Percentiles rank a stretch among this genome's conserved stretches.
Conservation (phyloP, 2,888 invertebrate genomes). For the Diloba caeruleocephala region DNA sequence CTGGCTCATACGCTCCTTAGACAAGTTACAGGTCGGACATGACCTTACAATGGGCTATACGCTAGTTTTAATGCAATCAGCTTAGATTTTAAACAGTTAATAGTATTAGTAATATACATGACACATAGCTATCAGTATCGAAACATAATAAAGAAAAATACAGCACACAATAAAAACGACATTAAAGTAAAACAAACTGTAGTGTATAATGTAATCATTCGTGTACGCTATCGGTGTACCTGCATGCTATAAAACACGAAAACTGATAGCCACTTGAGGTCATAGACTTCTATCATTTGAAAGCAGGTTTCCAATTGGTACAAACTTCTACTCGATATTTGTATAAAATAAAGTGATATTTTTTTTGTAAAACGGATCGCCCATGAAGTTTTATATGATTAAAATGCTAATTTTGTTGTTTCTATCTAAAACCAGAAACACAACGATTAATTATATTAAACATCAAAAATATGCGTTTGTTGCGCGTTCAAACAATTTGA, state of each 20-base stretch:
- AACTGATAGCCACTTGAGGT: conserved; percentile 42
- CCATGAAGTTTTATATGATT: conserved; percentile 26
- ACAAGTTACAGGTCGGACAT: no score
- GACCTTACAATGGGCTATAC: no score
- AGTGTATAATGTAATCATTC: conserved; percentile 7
- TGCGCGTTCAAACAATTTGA: not conserved
- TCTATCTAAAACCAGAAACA: conserved; percentile 31
- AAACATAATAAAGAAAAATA: not conserved
- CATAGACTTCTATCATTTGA: conserved; percentile 36
- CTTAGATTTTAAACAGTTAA: not conserved
- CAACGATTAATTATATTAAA: conserved; percentile 20
- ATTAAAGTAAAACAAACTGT: not conserved
- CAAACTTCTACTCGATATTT: conserved; percentile 12
- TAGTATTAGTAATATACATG: not conserved
- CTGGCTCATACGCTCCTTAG: no score
- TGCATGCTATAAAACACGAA: conserved; percentile 11
- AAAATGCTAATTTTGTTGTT: conserved; percentile 33
- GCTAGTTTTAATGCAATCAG: not conserved
- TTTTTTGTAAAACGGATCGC: conserved; percentile 21
- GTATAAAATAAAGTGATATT: conserved; percentile 10
- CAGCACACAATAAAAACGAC: not conserved
- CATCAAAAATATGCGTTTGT: conserved; percentile 1
- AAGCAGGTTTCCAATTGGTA: conserved; percentile 37
- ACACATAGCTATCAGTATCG: not conserved
- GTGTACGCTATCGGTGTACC: conserved; percentile 10